phyloP scores from a whole-genome alignment of 2,797 vertebrate species.

The Tenualosa thibaudeaui region DNA sequence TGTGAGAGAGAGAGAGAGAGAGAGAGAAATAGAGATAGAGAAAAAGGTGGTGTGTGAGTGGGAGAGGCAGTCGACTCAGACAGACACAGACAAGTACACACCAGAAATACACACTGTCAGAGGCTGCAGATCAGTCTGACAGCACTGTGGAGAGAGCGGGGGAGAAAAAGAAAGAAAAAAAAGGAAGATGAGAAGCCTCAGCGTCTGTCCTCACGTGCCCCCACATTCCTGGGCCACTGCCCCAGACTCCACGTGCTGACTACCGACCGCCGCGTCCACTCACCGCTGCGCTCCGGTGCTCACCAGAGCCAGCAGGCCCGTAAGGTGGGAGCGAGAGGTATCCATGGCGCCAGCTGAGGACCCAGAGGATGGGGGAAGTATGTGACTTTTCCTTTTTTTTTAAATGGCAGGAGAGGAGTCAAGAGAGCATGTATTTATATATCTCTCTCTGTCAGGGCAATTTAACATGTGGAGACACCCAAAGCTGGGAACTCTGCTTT shows the following conservation, averaged over 20 bases:
- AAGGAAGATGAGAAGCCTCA: neutral
- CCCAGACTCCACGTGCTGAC: slow-evolving; percentile 9
- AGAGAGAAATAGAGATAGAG: neutral
- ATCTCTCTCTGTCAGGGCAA: slow-evolving; percentile 19
- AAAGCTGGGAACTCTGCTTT: neutral
- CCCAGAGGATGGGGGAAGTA: slow-evolving; percentile 27
- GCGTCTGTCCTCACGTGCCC: slow-evolving; percentile 14
- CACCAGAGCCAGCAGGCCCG: neutral
- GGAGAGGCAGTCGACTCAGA: too few species aligned
- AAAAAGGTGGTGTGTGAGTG: too few species aligned
- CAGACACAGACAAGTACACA: neutral
- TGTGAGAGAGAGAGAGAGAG: slow-evolving; percentile 1
- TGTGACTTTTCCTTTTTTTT: neutral
- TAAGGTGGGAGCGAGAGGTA: neutral
- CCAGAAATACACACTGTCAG: too few species aligned
- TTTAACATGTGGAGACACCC: slow-evolving; percentile 13
- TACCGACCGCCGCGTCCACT: neutral
- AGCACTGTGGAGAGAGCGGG: too few species aligned
- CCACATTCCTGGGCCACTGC: slow-evolving; percentile 26
- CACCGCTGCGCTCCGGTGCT: neutral
- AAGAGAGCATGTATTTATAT: slow-evolving; percentile 22
- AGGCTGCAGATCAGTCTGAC: too few species aligned
- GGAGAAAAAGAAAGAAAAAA: neutral
- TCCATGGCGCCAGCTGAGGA: slow-evolving; percentile 20
- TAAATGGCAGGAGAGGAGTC: neutral